Evolutionary conservation across 2,888 invertebrate genomes (phyloP).

Genomic region (Rhodophaea formosa): DNA sequence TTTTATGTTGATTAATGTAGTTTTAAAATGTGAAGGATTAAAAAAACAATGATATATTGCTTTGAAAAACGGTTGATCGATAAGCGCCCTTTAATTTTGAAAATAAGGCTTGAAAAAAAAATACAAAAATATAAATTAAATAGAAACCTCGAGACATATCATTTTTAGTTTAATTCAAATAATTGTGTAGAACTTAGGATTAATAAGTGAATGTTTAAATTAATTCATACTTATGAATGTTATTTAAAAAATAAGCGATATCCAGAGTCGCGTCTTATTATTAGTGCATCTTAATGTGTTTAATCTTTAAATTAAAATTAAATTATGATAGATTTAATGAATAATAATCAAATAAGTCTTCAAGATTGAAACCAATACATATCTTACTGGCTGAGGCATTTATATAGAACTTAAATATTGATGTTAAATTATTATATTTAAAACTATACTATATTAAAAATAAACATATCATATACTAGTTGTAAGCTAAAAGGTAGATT

Average conservation of each 20-base stretch:
- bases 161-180: constrained; percentile 43
- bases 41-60: constrained; percentile 52
- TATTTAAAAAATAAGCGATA: constrained; percentile 34
- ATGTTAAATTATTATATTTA: constrained; percentile 55
- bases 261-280: constrained; percentile 43
- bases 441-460: constrained; percentile 27
- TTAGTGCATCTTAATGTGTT: constrained; percentile 54
- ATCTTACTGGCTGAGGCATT: constrained; percentile 81
- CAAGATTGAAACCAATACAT: constrained; percentile 73
- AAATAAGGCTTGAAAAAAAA: constrained; percentile 41
- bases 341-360: constrained; percentile 58
- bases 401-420: constrained; percentile 61
- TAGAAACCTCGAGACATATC: constrained; percentile 42
- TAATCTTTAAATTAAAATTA: constrained; percentile 59
- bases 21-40: constrained; percentile 34
- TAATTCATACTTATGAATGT: constrained; percentile 59
- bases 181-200: constrained; percentile 37
- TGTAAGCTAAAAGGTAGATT: constrained; percentile 30
- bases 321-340: constrained; percentile 45
- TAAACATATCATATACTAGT: constrained; percentile 48
- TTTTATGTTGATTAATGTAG: constrained; percentile 30
- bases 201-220: constrained; percentile 43
- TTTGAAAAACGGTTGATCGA: constrained; percentile 66
- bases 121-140: constrained; percentile 36
- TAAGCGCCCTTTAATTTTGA: constrained; percentile 54